Conservation (phyloP, 2,113 vertebrate species). For the Heloderma charlesbogerti region DNA sequence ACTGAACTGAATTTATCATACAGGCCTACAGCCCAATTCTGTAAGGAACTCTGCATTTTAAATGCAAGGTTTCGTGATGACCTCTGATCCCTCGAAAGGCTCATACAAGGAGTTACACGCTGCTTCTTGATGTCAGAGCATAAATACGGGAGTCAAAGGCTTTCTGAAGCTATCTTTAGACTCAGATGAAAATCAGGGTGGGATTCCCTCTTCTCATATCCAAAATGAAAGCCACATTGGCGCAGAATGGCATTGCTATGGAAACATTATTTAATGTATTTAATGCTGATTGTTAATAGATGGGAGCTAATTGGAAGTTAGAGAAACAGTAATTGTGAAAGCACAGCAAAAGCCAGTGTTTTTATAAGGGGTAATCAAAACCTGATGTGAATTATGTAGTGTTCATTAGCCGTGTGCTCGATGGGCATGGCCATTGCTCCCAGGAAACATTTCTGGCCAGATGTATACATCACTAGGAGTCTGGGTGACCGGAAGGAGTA, state of each 20-base stretch:
- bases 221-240: neutral
- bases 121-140: neutral
- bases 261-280: slow-evolving; percentile 27
- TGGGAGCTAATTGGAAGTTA: slow-evolving; percentile 9
- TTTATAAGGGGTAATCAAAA: slow-evolving; percentile 17
- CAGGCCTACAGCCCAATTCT: too few species aligned
- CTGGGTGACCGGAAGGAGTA: neutral
- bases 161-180: neutral
- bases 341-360: neutral
- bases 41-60: neutral
- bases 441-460: neutral
- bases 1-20: too few species aligned
- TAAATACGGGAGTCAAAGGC: neutral
- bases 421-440: neutral
- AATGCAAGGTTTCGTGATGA: neutral
- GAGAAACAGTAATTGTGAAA: slow-evolving; percentile 7
- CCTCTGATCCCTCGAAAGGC: neutral
- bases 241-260: slow-evolving; percentile 11
- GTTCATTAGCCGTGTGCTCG: neutral
- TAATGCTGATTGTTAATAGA: slow-evolving; percentile 12
- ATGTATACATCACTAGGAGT: neutral
- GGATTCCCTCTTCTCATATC: neutral
- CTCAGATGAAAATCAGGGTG: neutral
- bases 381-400: slow-evolving; percentile 10
- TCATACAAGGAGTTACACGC: neutral